A percentile compares a stretch with the other conserved stretches of the same genome.
Conservation (phyloP, 2,113 vertebrate genomes). For the Mus musculus region GRCm39 chr12:104875001-104875500, state of each 20-base stretch:
- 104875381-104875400: not conserved
- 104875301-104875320: not conserved
- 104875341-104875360: not conserved
- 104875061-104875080: not conserved
- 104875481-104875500: too few relatives aligned
- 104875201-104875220: not conserved
- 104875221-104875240: not conserved
- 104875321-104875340: not conserved
- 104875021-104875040: not conserved
- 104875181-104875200: not conserved
- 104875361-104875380: accelerated
- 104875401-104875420: too few relatives aligned
- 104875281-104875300: not conserved
- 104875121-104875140: not conserved
- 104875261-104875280: accelerated
- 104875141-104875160: too few relatives aligned
- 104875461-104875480: not conserved
- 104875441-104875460: not conserved
- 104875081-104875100: not conserved
- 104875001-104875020: not conserved
- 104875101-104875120: not conserved
- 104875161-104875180: not conserved
- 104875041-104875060: not conserved
- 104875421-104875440: not conserved
- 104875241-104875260: not conserved